Percentiles rank a stretch among this genome's conserved stretches.
phyloP scores from a whole-genome alignment of 2,113 vertebrate genomes.

The Hoplias malabaricus region DNA sequence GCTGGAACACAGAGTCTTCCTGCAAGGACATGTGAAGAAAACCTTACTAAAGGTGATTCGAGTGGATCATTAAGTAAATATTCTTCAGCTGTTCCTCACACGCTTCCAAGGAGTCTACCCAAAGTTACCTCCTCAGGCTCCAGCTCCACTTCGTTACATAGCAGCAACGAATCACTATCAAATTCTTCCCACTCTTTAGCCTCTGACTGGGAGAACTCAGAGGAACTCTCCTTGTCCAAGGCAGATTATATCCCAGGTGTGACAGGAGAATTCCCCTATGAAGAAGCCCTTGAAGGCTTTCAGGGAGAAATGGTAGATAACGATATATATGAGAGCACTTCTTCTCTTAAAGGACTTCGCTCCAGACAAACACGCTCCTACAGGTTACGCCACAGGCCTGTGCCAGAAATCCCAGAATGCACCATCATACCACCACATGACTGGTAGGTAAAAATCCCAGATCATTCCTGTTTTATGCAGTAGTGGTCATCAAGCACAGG shows the following conservation, averaged over 20 bases:
- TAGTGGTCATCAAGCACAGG: too few relatives aligned
- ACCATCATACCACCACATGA: slow-evolving; percentile 23
- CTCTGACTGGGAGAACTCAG: slow-evolving; percentile 57
- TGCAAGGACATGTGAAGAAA: slow-evolving; percentile 44
- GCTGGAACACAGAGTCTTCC: slow-evolving; percentile 54
- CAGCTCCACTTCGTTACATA: slow-evolving; percentile 29
- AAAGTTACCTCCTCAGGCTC: neutral
- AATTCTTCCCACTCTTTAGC: slow-evolving; percentile 42
- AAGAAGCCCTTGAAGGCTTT: slow-evolving; percentile 61
- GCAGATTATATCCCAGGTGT: slow-evolving; percentile 36
- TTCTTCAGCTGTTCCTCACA: neutral
- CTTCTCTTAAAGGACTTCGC: slow-evolving; percentile 37
- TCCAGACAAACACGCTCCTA: slow-evolving; percentile 75
- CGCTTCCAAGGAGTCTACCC: neutral
- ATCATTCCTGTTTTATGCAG: neutral
- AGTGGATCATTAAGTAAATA: neutral
- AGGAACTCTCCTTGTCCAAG: slow-evolving; percentile 25
- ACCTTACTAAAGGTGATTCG: neutral
- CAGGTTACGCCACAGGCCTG: slow-evolving; percentile 85
- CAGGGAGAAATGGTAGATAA: slow-evolving; percentile 87
- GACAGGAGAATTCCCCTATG: slow-evolving; percentile 11
- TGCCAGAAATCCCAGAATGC: slow-evolving; percentile 81
- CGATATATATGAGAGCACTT: slow-evolving; percentile 75
- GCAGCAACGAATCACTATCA: slow-evolving; percentile 60
- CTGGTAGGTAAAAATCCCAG: slow-evolving; percentile 59